Evolutionary conservation across 1,140 invertebrate genomes (phyloP).

Genomic region (Drosophila littoralis): DNA sequence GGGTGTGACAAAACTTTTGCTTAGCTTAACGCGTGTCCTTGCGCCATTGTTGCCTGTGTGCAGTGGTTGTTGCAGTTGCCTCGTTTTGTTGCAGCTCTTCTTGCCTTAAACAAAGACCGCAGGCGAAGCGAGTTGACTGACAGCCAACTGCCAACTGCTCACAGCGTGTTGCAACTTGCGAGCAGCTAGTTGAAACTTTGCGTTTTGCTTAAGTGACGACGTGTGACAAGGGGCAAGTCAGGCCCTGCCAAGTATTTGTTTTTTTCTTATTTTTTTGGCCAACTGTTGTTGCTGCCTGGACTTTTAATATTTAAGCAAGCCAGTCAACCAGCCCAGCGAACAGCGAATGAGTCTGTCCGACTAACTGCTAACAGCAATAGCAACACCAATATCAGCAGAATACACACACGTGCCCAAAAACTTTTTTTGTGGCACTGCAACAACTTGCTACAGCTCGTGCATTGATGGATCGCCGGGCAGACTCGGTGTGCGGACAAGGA

Average conservation of each 20-base stretch:
- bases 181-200: slow-evolving; percentile 61
- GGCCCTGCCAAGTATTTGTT: slow-evolving; percentile 22
- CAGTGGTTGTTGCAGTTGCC: slow-evolving; percentile 40
- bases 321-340: slow-evolving; percentile 25
- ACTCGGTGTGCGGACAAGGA: slow-evolving; percentile 36
- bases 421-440: slow-evolving; percentile 35
- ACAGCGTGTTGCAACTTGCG: slow-evolving; percentile 6
- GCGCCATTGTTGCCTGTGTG: slow-evolving; percentile 27
- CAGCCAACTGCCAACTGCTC: slow-evolving; percentile 28
- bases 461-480: slow-evolving; percentile 47
- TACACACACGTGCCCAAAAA: slow-evolving; percentile 51
- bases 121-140: slow-evolving; percentile 40
- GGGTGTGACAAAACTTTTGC: slow-evolving; percentile 69
- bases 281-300: slow-evolving; percentile 50
- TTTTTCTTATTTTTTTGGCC: background rate
- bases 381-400: slow-evolving; percentile 33
- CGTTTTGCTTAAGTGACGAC: slow-evolving; percentile 81
- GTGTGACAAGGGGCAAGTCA: slow-evolving; percentile 69
- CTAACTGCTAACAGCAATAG: slow-evolving; percentile 48
- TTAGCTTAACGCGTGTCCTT: slow-evolving; percentile 75
- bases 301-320: slow-evolving; percentile 76
- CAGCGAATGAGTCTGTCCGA: slow-evolving; percentile 40
- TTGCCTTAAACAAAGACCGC: slow-evolving; percentile 67
- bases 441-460: slow-evolving; percentile 65
- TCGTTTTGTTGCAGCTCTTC: slow-evolving; percentile 10